Conservation (phyloP, 2,113 vertebrate species). For the Zapus hudsonius region DNA sequence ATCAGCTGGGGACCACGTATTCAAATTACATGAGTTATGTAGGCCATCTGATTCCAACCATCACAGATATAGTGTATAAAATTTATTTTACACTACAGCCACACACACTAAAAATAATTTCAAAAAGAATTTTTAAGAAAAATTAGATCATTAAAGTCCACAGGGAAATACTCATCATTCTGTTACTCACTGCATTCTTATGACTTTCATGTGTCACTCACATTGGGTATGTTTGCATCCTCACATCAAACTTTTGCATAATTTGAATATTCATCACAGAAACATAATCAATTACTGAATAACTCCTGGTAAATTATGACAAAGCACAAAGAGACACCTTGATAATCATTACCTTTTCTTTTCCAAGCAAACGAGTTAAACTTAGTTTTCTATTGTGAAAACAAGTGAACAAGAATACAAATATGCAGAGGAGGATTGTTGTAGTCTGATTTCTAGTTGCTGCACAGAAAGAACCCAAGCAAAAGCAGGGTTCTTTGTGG, state of each 20-base stretch:
- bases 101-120: background rate
- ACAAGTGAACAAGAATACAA: background rate
- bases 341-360: constrained; percentile 85
- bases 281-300: constrained; percentile 70
- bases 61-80: too few species aligned
- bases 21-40: too few species aligned
- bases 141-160: background rate
- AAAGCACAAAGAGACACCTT: constrained; percentile 75
- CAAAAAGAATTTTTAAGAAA: background rate
- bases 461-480: too few species aligned
- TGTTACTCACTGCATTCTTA: background rate
- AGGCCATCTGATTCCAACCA: too few species aligned
- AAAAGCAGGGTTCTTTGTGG: too few species aligned
- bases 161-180: background rate
- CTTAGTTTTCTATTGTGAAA: constrained; percentile 75
- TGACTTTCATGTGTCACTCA: constrained; percentile 65
- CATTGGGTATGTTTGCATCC: background rate
- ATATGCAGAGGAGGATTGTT: background rate
- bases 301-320: constrained; percentile 80
- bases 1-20: too few species aligned
- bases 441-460: too few species aligned
- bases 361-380: constrained; percentile 72
- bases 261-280: constrained; percentile 73
- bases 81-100: background rate
- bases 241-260: constrained; percentile 36